A percentile compares a stretch with the other conserved stretches of the same genome.
Evolutionary conservation across 2,888 invertebrate species (phyloP).

Genomic region (Mystacides longicornis): DNA sequence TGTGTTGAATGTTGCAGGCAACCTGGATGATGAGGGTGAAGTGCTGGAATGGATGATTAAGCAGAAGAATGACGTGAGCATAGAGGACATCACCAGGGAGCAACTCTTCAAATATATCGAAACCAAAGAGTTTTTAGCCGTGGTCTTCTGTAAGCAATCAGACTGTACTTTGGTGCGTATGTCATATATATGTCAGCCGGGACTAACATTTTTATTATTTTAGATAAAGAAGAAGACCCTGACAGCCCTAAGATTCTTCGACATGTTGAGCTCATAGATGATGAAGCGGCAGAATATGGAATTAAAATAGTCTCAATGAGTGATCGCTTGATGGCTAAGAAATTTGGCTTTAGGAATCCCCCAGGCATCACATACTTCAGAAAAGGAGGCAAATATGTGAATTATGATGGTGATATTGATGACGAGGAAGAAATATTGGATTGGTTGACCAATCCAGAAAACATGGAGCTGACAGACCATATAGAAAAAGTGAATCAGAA

Average conservation of each 20-base stretch:
- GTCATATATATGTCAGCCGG: too few relatives aligned
- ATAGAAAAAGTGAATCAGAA: slow-evolving; percentile 87
- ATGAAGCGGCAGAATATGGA: slow-evolving; percentile 86
- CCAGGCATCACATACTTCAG: slow-evolving; percentile 89
- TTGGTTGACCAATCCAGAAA: slow-evolving; percentile 88
- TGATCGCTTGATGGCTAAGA: slow-evolving; percentile 87
- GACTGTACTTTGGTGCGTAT: background rate
- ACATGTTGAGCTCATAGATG: slow-evolving; percentile 84
- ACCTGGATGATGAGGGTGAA: slow-evolving; percentile 63
- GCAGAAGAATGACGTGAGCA: slow-evolving; percentile 86
- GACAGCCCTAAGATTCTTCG: slow-evolving; percentile 73
- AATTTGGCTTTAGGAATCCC: slow-evolving; percentile 82
- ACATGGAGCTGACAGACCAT: slow-evolving; percentile 89
- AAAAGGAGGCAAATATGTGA: slow-evolving; percentile 77
- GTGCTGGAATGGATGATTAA: slow-evolving; percentile 87
- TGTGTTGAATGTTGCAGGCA: slow-evolving; percentile 41
- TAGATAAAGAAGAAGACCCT: slow-evolving; percentile 77
- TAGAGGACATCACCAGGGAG: slow-evolving; percentile 82
- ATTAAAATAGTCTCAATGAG: slow-evolving; percentile 84
- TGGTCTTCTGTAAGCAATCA: slow-evolving; percentile 78
- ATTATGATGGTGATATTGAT: slow-evolving; percentile 89
- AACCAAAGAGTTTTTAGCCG: slow-evolving; percentile 85
- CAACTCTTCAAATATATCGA: slow-evolving; percentile 76
- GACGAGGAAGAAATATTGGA: slow-evolving; percentile 86
- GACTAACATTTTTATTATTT: slow-evolving; percentile 12